Percentiles rank a stretch among this genome's conserved stretches.
These are phyloP conservation scores for Bombus ignitus DNA, from an alignment of 1,140 invertebrate species.

Conservation along the genomic window DNA sequence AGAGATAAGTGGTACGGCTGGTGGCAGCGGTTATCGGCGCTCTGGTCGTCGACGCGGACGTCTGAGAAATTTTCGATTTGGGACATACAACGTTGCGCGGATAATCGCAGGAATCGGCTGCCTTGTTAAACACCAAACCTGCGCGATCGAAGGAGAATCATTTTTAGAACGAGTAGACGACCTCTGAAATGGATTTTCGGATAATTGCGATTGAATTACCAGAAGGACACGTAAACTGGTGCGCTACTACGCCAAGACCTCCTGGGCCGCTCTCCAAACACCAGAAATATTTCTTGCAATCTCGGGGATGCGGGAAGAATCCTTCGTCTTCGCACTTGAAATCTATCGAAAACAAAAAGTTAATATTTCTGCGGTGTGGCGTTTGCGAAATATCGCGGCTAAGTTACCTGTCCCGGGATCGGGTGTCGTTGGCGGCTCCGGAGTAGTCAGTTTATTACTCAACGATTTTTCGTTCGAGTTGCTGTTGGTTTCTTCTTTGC, in stretches of 20 bases:
- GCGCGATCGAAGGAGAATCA: slow-evolving; percentile 16
- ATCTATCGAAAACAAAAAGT: slow-evolving; percentile 81
- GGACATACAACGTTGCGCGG: slow-evolving; percentile 92
- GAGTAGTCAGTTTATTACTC: slow-evolving; percentile 85
- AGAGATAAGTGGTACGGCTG: slow-evolving; percentile 77
- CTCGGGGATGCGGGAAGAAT: slow-evolving; percentile 95
- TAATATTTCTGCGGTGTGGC: background rate
- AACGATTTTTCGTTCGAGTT: slow-evolving; percentile 53
- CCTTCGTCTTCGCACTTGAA: slow-evolving; percentile 97
- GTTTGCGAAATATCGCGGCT: background rate
- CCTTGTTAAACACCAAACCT: slow-evolving; percentile 95
- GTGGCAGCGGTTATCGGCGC: slow-evolving; percentile 82
- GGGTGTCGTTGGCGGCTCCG: slow-evolving; percentile 94
- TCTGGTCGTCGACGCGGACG: slow-evolving; percentile 78
- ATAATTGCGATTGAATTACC: slow-evolving; percentile 79
- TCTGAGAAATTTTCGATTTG: slow-evolving; percentile 81
- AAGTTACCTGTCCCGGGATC: slow-evolving; percentile 91
- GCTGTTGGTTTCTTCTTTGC: slow-evolving; percentile 18
- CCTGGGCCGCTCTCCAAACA: slow-evolving; percentile 95
- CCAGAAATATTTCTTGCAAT: slow-evolving; percentile 98
- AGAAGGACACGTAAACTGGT: slow-evolving; percentile 96
- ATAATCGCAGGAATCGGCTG: slow-evolving; percentile 96
- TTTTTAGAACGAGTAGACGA: background rate
- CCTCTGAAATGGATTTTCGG: too few species aligned
- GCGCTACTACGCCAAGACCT: slow-evolving; percentile 94